Evolutionary conservation across 2,888 invertebrate genomes (phyloP).

Genomic region (Amphimallon solstitiale): DNA sequence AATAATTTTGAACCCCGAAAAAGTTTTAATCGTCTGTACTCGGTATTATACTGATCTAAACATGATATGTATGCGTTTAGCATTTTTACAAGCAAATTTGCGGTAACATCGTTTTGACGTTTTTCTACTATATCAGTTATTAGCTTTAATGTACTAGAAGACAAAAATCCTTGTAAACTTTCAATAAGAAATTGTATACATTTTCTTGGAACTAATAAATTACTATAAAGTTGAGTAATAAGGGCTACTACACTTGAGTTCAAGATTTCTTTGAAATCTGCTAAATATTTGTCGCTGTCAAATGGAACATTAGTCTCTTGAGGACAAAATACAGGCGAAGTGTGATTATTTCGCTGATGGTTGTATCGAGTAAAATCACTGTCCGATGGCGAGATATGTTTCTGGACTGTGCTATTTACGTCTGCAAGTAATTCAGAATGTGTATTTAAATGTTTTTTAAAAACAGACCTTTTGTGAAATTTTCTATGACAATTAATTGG

Average conservation of each 20-base stretch:
- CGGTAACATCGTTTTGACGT: background rate
- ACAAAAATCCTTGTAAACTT: background rate
- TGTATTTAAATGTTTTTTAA: background rate
- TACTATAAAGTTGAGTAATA: too few relatives aligned
- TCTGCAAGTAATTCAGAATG: too few relatives aligned
- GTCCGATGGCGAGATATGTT: too few relatives aligned
- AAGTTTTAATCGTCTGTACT: constrained; percentile 9
- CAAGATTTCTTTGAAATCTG: too few relatives aligned
- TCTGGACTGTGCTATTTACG: too few relatives aligned
- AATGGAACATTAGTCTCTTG: too few relatives aligned
- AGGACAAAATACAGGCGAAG: too few relatives aligned
- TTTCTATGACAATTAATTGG: background rate
- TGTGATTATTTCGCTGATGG: too few relatives aligned
- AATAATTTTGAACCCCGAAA: constrained; percentile 10
- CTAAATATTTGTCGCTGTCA: too few relatives aligned
- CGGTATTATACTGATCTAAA: constrained; percentile 13
- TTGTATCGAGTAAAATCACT: too few relatives aligned
- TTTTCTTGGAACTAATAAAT: background rate
- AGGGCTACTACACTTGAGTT: too few relatives aligned
- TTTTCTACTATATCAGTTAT: background rate
- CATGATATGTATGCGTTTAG: background rate
- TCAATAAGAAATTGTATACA: background rate
- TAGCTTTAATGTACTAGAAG: background rate
- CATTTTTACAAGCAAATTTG: background rate
- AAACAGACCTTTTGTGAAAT: background rate